phyloP scores from a whole-genome alignment of 2,797 vertebrate genomes.

The Hippocampus kuda region DNA sequence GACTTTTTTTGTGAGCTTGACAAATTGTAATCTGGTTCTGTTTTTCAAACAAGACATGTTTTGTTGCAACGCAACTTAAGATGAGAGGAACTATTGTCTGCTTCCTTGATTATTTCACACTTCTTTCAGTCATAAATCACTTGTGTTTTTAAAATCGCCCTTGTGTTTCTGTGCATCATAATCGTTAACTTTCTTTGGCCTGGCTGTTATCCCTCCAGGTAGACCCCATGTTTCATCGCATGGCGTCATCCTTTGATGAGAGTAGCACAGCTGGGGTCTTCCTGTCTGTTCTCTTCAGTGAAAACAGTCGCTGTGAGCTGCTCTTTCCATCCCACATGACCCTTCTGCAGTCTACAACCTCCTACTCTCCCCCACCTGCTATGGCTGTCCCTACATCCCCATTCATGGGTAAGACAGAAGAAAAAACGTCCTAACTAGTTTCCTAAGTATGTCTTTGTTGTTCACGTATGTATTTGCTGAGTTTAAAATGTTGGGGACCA shows the following conservation, averaged over 20 bases:
- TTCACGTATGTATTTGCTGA: background rate
- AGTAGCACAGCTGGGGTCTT: conserved; percentile 83
- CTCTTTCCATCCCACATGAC: conserved; percentile 72
- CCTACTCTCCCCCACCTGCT: conserved; percentile 46
- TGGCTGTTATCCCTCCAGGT: conserved; percentile 57
- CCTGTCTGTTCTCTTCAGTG: conserved; percentile 72
- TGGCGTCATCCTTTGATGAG: conserved; percentile 81
- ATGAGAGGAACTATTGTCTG: too few species aligned
- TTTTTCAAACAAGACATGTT: too few species aligned
- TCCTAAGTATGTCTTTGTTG: background rate
- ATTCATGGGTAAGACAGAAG: conserved; percentile 64
- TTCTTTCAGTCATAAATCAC: too few species aligned
- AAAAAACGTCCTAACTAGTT: background rate
- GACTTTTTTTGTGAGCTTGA: too few species aligned
- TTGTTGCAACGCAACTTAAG: too few species aligned
- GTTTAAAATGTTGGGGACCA: background rate
- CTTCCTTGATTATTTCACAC: too few species aligned
- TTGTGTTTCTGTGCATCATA: background rate
- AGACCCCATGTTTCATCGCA: conserved; percentile 88
- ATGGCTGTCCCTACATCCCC: conserved; percentile 55
- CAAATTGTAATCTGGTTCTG: too few species aligned
- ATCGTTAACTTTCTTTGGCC: background rate
- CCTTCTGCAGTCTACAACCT: conserved; percentile 66
- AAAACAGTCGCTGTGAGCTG: conserved; percentile 73
- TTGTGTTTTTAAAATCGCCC: too few species aligned